Evolutionary conservation across 2,113 vertebrate species (phyloP).

Genomic region (Illadopsis cleaveri): DNA sequence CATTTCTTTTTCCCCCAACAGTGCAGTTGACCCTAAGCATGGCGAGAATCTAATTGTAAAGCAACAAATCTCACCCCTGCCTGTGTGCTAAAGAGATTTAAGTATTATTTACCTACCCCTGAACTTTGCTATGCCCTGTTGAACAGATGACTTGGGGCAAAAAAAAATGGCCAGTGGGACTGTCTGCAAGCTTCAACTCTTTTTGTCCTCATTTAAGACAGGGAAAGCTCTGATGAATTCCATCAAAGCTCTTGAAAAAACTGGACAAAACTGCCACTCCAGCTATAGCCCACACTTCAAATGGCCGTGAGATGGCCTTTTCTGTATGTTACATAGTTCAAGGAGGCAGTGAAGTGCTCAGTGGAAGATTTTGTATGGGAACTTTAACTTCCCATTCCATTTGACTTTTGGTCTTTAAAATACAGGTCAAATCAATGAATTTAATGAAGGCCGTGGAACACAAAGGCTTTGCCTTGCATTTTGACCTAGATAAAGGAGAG

Average conservation of each 20-base stretch:
- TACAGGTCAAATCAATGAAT: slow-evolving; percentile 99
- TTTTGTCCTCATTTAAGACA: slow-evolving; percentile 34
- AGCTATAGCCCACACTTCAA: slow-evolving; percentile 80
- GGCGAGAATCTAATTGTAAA: background rate
- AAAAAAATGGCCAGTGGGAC: background rate
- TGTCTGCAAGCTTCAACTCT: background rate
- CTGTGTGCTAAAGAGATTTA: background rate
- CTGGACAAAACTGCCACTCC: slow-evolving; percentile 64
- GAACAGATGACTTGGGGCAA: background rate
- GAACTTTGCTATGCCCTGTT: background rate
- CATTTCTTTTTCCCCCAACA: background rate
- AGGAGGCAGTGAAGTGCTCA: slow-evolving; percentile 77
- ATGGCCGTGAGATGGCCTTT: slow-evolving; percentile 81
- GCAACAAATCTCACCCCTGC: background rate
- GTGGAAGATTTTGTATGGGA: slow-evolving; percentile 87
- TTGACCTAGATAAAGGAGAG: slow-evolving; percentile 96
- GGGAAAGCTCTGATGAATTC: slow-evolving; percentile 27
- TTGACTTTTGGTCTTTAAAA: slow-evolving; percentile 97
- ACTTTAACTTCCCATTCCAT: slow-evolving; percentile 95
- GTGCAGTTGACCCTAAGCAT: background rate
- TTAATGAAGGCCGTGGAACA: slow-evolving; percentile 96
- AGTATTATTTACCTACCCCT: background rate
- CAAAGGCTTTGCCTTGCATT: slow-evolving; percentile 95
- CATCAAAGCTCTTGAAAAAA: slow-evolving; percentile 51
- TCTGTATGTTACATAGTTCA: slow-evolving; percentile 73